Evolutionary conservation across 1,140 invertebrate genomes (phyloP).

Genomic region (Aphis craccivora): DNA sequence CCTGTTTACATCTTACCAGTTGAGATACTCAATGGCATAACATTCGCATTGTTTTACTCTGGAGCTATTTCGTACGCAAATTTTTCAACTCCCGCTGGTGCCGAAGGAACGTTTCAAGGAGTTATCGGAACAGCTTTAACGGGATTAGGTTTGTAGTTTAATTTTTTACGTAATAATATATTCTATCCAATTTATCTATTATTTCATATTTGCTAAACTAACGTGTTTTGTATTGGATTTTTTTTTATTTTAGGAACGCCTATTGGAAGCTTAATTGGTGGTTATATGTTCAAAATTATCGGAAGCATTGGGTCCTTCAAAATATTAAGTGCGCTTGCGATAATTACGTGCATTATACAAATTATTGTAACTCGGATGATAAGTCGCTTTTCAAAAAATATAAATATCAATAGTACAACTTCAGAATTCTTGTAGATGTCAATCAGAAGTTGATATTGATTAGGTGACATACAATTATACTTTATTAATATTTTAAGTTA

Average conservation of each 20-base stretch:
- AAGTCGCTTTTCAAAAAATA: neutral
- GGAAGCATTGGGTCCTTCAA: conserved; percentile 2
- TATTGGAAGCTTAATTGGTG: neutral
- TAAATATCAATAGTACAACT: neutral
- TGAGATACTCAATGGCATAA: conserved; percentile 85
- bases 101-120: conserved; percentile 85
- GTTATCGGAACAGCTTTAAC: conserved; percentile 86
- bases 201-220: too few species aligned
- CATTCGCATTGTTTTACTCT: conserved; percentile 87
- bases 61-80: conserved; percentile 89
- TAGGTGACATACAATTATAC: too few species aligned
- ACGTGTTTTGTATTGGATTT: too few species aligned
- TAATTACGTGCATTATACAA: neutral
- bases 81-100: conserved; percentile 81
- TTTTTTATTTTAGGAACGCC: neutral
- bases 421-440: too few species aligned
- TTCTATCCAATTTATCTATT: too few species aligned
- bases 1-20: conserved; percentile 84
- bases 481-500: too few species aligned
- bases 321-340: neutral
- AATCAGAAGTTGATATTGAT: too few species aligned
- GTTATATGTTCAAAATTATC: neutral
- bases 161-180: neutral
- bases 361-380: neutral
- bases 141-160: conserved; percentile 72